Percentiles rank a stretch among this genome's conserved stretches.
Evolutionary conservation across 2,797 vertebrate species (phyloP).

Genomic region (Pseudochirops cupreus): DNA sequence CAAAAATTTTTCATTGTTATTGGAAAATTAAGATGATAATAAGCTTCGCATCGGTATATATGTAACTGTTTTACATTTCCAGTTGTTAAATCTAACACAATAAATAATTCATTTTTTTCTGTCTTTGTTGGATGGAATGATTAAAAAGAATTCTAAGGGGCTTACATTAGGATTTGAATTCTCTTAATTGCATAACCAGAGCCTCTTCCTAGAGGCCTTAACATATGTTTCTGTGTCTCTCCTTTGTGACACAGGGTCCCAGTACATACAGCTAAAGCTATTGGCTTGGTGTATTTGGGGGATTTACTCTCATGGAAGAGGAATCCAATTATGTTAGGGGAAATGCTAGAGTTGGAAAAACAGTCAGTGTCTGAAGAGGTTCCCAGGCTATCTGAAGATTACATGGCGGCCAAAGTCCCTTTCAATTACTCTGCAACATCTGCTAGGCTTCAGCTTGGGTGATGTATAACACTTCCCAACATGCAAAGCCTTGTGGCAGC

Average conservation of each 20-base stretch:
- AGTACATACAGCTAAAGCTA: slow-evolving; percentile 85
- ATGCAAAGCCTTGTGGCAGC: not conserved
- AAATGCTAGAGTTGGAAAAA: slow-evolving; percentile 87
- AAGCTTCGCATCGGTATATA: slow-evolving; percentile 63
- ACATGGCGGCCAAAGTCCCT: slow-evolving; percentile 84
- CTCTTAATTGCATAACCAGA: slow-evolving; percentile 63
- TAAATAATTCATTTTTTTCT: slow-evolving; percentile 76
- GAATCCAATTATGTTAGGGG: slow-evolving; percentile 86
- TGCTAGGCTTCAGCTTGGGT: slow-evolving; percentile 86
- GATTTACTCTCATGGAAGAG: slow-evolving; percentile 86
- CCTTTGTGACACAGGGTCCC: slow-evolving; percentile 82
- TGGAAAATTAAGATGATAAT: slow-evolving; percentile 78
- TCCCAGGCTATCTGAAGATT: slow-evolving; percentile 84
- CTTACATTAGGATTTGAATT: slow-evolving; percentile 68
- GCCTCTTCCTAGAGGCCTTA: slow-evolving; percentile 51
- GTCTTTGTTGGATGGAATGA: slow-evolving; percentile 66
- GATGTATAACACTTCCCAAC: not conserved
- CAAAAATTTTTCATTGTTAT: slow-evolving; percentile 78
- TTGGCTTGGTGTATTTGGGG: slow-evolving; percentile 86
- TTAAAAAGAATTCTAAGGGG: slow-evolving; percentile 72
- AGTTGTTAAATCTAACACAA: slow-evolving; percentile 76
- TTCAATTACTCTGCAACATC: slow-evolving; percentile 87
- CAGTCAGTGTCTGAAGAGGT: slow-evolving; percentile 86
- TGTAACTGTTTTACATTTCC: slow-evolving; percentile 73
- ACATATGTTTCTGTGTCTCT: slow-evolving; percentile 55